Evolutionary conservation across 2,113 vertebrate species (phyloP).

Genomic region (Globicephala melas): DNA sequence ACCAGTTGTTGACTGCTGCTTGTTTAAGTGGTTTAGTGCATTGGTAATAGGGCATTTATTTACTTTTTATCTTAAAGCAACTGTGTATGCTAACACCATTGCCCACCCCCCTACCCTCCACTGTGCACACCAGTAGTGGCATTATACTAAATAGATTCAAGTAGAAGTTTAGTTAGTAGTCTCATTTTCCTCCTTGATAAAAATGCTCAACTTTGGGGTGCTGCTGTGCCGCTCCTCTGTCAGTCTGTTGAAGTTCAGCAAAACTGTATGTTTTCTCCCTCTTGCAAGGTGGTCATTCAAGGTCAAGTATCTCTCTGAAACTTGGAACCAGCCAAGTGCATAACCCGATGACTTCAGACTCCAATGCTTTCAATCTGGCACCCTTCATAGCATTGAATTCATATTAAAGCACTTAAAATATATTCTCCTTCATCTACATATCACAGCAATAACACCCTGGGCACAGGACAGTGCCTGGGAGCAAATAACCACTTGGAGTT

Average conservation of each 20-base stretch:
- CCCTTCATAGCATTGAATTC: constrained; percentile 65
- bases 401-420: constrained; percentile 72
- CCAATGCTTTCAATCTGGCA: constrained; percentile 70
- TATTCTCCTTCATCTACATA: constrained; percentile 60
- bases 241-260: constrained; percentile 34
- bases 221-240: neutral
- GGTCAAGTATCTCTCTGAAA: constrained; percentile 60
- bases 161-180: constrained; percentile 42
- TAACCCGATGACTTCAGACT: constrained; percentile 67
- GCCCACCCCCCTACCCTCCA: neutral
- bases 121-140: neutral
- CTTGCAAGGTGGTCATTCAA: constrained; percentile 59
- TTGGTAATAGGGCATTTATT: constrained; percentile 28
- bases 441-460: constrained; percentile 35
- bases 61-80: constrained; percentile 18
- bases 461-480: constrained; percentile 43
- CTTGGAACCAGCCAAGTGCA: constrained; percentile 65
- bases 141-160: constrained; percentile 27
- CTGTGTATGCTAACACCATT: neutral
- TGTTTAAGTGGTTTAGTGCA: constrained; percentile 28
- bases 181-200: constrained; percentile 36
- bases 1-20: neutral
- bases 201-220: constrained; percentile 26
- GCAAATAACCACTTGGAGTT: constrained; percentile 60
- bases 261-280: constrained; percentile 32